Conservation (phyloP, 1,140 invertebrate species). For the Hestina assimilis region DNA sequence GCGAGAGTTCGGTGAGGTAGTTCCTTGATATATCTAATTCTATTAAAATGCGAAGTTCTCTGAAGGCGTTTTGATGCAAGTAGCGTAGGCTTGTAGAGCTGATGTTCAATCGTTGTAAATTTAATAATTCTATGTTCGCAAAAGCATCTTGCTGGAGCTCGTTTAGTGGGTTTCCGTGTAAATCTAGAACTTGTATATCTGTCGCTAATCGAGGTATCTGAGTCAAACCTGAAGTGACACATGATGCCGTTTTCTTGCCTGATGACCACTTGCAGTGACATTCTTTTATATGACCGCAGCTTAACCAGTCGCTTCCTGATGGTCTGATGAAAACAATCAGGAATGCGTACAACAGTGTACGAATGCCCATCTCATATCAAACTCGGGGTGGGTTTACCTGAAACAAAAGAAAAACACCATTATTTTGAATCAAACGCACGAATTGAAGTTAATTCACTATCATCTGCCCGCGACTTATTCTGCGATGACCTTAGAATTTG, state of each 20-base stretch:
- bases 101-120: slow-evolving; percentile 90
- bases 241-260: slow-evolving; percentile 92
- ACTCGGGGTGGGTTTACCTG: slow-evolving; percentile 46
- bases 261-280: slow-evolving; percentile 94
- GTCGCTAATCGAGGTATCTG: slow-evolving; percentile 86
- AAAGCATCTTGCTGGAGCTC: slow-evolving; percentile 88
- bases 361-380: slow-evolving; percentile 69
- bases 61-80: slow-evolving; percentile 89
- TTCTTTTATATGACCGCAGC: slow-evolving; percentile 82
- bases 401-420: slow-evolving; percentile 38
- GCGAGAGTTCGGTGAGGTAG: slow-evolving; percentile 82
- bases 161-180: slow-evolving; percentile 87
- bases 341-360: slow-evolving; percentile 46
- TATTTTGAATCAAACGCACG: background rate
- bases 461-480: no score
- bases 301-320: slow-evolving; percentile 84
- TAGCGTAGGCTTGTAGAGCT: slow-evolving; percentile 84
- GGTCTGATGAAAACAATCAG: slow-evolving; percentile 52
- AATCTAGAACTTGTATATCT: slow-evolving; percentile 91
- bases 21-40: slow-evolving; percentile 92
- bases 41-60: slow-evolving; percentile 90
- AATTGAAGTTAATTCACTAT: no score
- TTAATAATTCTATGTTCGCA: slow-evolving; percentile 86
- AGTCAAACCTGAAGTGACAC: slow-evolving; percentile 85
- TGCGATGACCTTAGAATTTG: no score